A percentile compares a stretch with the other conserved stretches of the same genome.
Conservation (phyloP, 1,140 invertebrate genomes). For the Rhopalosiphum padi region DNA sequence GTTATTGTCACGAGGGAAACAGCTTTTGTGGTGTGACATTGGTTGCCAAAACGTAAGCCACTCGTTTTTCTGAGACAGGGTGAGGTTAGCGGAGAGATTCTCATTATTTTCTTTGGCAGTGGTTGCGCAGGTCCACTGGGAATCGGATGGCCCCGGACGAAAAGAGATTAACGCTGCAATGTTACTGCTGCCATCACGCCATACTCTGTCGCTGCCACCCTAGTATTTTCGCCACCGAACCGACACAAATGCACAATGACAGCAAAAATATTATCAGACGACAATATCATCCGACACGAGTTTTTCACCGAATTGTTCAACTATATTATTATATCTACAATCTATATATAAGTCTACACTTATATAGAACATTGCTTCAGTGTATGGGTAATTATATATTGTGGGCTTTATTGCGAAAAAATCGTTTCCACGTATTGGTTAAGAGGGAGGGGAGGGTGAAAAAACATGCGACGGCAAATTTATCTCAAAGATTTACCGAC, state of each 20-base stretch:
- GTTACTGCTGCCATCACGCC: neutral
- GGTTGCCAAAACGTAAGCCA: neutral
- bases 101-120: conserved; percentile 46
- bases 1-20: neutral
- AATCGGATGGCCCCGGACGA: conserved; percentile 20
- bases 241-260: conserved; percentile 50
- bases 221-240: conserved; percentile 24
- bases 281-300: conserved; percentile 49
- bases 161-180: conserved; percentile 47
- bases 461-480: neutral
- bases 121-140: conserved; percentile 29
- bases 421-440: neutral
- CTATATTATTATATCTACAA: neutral
- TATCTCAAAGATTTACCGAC: conserved; percentile 11
- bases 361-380: neutral
- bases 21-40: neutral
- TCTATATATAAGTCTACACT: too few species aligned
- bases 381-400: conserved; percentile 14
- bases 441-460: neutral
- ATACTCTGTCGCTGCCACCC: neutral
- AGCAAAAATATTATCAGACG: conserved; percentile 49
- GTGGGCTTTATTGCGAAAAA: neutral
- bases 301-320: neutral
- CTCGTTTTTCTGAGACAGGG: neutral
- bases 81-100: neutral